These are phyloP conservation scores for Podargus strigoides DNA, from an alignment of 2,797 vertebrate species.

Conservation along the genomic window DNA sequence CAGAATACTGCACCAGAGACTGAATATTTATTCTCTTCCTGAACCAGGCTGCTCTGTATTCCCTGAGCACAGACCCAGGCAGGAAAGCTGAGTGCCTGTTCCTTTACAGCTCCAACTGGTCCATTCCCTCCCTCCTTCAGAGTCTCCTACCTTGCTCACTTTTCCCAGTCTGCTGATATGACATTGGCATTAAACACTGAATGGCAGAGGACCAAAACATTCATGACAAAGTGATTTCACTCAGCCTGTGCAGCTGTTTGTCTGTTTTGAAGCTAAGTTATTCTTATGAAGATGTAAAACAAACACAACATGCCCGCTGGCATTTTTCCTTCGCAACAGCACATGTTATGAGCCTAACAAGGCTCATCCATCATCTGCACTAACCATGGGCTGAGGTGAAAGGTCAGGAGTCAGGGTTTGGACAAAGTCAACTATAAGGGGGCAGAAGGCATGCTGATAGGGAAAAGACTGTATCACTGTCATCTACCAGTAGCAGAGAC, in stretches of 20 bases:
- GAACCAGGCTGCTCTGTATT: not conserved
- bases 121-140: not conserved
- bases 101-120: not conserved
- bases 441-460: slow-evolving; percentile 6
- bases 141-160: not conserved
- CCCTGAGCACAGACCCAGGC: not conserved
- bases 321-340: not conserved
- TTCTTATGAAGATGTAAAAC: not conserved
- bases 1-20: not conserved
- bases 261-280: not conserved
- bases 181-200: not conserved
- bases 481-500: not conserved
- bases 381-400: slow-evolving; percentile 26
- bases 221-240: not conserved
- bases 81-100: not conserved
- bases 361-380: slow-evolving; percentile 49
- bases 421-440: slow-evolving; percentile 18
- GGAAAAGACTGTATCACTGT: slow-evolving; percentile 12
- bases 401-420: slow-evolving; percentile 17
- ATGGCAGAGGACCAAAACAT: not conserved
- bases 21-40: not conserved
- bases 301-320: not conserved
- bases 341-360: slow-evolving; percentile 17
- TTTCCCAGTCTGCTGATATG: not conserved
- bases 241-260: not conserved